phyloP scores from a whole-genome alignment of 2,888 invertebrate species.

The Megastigmus dorsalis region DNA sequence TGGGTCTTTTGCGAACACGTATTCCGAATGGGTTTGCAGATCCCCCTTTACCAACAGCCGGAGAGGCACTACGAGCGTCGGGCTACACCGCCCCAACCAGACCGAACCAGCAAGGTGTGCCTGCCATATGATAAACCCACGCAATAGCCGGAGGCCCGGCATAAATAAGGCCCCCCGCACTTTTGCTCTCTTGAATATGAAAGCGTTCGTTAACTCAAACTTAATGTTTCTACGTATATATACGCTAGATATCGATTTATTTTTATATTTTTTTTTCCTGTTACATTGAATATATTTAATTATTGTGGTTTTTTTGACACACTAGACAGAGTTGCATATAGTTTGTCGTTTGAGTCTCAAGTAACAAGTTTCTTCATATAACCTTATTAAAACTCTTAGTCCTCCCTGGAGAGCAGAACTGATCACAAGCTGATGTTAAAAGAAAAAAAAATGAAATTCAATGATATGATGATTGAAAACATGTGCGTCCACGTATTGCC shows the following conservation, averaged over 20 bases:
- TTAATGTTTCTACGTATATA: constrained; percentile 69
- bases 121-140: constrained; percentile 53
- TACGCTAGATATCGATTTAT: constrained; percentile 64
- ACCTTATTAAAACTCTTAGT: constrained; percentile 56
- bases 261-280: constrained; percentile 40
- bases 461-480: too few relatives aligned
- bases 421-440: constrained; percentile 60
- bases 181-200: constrained; percentile 52
- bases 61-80: constrained; percentile 76
- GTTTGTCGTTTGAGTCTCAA: constrained; percentile 63
- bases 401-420: constrained; percentile 61
- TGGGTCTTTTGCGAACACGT: constrained; percentile 74
- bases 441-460: too few relatives aligned
- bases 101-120: constrained; percentile 75
- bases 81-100: constrained; percentile 75
- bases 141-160: constrained; percentile 44
- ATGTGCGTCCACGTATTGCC: background rate
- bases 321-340: constrained; percentile 63
- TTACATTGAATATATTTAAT: constrained; percentile 48
- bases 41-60: constrained; percentile 80
- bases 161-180: constrained; percentile 48
- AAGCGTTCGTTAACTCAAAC: constrained; percentile 73
- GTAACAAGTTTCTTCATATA: constrained; percentile 57
- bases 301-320: constrained; percentile 62
- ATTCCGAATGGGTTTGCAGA: constrained; percentile 76